Conservation (phyloP, 1,140 invertebrate genomes). For the Brachionus koreanus region DNA sequence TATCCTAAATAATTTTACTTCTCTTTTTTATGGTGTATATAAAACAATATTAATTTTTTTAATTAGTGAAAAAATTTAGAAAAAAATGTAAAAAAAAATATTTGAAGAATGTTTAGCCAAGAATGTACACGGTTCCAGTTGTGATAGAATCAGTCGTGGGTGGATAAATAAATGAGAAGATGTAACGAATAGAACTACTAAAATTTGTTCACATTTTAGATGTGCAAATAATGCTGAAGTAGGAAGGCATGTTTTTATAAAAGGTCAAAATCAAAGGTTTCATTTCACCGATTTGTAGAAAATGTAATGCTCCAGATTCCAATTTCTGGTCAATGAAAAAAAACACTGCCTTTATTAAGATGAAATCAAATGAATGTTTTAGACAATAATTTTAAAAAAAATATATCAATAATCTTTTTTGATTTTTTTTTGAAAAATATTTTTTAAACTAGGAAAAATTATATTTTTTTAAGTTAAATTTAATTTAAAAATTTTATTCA, state of each 20-base stretch:
- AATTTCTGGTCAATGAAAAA: not conserved
- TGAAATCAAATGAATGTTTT: too few species aligned
- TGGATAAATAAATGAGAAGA: not conserved
- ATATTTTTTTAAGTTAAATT: too few species aligned
- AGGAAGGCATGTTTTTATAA: not conserved
- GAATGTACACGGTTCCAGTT: not conserved
- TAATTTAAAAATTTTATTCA: too few species aligned
- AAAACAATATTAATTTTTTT: too few species aligned
- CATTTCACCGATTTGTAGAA: not conserved
- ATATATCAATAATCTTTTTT: too few species aligned
- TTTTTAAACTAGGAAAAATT: too few species aligned
- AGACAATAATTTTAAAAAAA: too few species aligned
- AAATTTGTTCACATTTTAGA: not conserved
- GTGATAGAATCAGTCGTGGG: not conserved
- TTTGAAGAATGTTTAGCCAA: not conserved
- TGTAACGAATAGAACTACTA: not conserved
- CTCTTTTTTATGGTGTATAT: too few species aligned
- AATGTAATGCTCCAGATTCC: not conserved
- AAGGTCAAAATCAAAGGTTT: not conserved
- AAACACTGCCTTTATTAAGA: too few species aligned
- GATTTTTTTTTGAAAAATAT: too few species aligned
- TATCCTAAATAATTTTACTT: too few species aligned
- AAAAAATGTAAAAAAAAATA: not conserved
- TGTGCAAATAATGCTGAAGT: not conserved
- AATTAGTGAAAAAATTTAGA: too few species aligned